phyloP scores from a whole-genome alignment of 2,797 vertebrate genomes.

The Euthynnus affinis region DNA sequence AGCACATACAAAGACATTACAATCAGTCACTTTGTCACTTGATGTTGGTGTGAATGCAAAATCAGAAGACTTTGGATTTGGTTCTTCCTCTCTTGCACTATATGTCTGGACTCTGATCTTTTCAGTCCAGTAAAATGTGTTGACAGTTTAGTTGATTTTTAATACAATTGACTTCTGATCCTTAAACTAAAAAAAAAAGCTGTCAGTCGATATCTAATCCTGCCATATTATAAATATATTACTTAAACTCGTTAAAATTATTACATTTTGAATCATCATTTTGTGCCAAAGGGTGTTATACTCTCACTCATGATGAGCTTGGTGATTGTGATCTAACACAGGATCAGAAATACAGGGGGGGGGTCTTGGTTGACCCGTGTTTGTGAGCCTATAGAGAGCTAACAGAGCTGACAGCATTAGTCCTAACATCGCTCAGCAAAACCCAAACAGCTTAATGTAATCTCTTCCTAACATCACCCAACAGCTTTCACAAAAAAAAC shows the following conservation, averaged over 20 bases:
- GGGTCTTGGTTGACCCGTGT: background rate
- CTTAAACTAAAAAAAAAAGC: background rate
- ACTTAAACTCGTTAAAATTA: background rate
- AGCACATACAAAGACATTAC: background rate
- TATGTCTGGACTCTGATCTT: too few species aligned
- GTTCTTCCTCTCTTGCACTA: background rate
- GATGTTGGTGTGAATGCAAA: background rate
- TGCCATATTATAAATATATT: background rate
- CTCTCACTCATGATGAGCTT: background rate
- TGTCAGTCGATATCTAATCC: background rate
- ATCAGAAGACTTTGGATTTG: background rate
- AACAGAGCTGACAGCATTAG: background rate
- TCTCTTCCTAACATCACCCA: background rate
- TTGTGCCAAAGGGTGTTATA: background rate
- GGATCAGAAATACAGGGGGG: background rate
- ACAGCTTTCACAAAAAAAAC: background rate
- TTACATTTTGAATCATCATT: background rate
- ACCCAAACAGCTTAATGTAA: conserved; percentile 24
- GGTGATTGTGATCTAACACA: background rate
- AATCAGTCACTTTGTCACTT: background rate
- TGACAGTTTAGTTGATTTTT: background rate
- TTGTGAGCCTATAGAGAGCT: background rate
- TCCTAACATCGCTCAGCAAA: conserved; percentile 20
- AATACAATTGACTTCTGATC: background rate
- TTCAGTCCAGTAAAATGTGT: background rate